These are phyloP conservation scores for Phoenicopterus ruber DNA, from an alignment of 2,113 vertebrate species.

Conservation along the genomic window DNA sequence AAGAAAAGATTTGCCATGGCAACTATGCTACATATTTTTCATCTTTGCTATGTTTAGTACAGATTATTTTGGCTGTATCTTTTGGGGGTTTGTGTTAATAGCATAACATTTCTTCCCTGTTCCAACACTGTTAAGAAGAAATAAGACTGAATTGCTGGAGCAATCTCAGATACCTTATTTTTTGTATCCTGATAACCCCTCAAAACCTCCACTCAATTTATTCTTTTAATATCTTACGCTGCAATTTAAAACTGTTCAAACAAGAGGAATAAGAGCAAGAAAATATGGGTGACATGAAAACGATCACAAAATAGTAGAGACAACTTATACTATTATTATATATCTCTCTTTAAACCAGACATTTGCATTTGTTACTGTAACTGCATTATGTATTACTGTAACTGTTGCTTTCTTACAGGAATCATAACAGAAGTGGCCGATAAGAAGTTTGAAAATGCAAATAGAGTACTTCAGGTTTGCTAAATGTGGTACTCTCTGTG, in stretches of 20 bases:
- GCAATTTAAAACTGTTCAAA: not conserved
- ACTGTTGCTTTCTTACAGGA: not conserved
- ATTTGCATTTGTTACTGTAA: not conserved
- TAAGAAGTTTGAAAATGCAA: not conserved
- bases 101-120: not conserved
- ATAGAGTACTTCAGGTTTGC: not conserved
- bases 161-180: not conserved
- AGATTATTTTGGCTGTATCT: not conserved
- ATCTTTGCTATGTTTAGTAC: not conserved
- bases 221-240: not conserved
- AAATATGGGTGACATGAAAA: not conserved
- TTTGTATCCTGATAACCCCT: not conserved
- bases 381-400: not conserved
- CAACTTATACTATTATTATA: not conserved
- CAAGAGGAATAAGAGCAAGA: not conserved
- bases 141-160: not conserved
- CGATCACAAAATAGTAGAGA: not conserved
- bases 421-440: not conserved
- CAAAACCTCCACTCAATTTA: not conserved
- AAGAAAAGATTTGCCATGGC: not conserved
- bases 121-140: not conserved
- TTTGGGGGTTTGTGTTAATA: not conserved
- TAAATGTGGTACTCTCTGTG: not conserved
- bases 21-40: not conserved
- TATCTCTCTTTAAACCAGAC: not conserved